These are phyloP conservation scores for Allacma fusca DNA, from an alignment of 2,888 invertebrate genomes.

Conservation along the genomic window DNA sequence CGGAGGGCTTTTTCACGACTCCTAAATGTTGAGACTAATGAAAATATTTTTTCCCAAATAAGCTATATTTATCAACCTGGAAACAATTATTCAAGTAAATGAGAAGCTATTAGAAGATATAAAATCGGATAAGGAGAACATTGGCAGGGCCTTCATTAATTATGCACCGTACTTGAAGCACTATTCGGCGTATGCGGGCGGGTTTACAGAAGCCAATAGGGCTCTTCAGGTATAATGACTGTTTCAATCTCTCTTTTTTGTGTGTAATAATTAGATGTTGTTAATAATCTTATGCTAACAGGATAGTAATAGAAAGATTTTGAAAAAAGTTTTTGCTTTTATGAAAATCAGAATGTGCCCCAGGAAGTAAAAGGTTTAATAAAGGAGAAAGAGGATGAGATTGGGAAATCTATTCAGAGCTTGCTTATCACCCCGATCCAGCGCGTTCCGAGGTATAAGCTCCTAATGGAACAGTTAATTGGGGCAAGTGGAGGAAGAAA, in stretches of 20 bases:
- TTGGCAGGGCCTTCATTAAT: conserved; percentile 74
- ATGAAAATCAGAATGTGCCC: conserved; percentile 31
- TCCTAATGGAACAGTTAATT: conserved; percentile 74
- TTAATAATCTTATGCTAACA: no score
- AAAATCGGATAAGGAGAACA: conserved; percentile 65
- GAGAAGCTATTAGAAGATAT: conserved; percentile 64
- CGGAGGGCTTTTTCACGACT: no score
- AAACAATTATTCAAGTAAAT: conserved; percentile 62
- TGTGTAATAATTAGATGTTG: no score
- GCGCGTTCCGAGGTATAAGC: conserved; percentile 77
- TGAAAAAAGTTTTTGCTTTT: no score
- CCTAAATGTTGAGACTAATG: no score
- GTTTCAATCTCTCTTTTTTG: no score
- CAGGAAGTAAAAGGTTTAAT: conserved; percentile 42
- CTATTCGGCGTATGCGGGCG: conserved; percentile 80
- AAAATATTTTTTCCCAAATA: no score
- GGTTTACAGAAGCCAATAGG: conserved; percentile 72
- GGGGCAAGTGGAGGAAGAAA: conserved; percentile 50
- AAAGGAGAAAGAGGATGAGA: conserved; percentile 66
- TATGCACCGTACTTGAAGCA: conserved; percentile 80
- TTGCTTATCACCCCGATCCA: conserved; percentile 81
- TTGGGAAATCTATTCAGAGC: conserved; percentile 75
- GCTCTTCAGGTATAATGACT: conserved; percentile 72
- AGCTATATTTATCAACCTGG: conserved; percentile 36
- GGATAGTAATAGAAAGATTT: no score